Evolutionary conservation across 2,113 vertebrate species (phyloP), one percentile per base, ranked within the genome.

Genomic region (Colistium nudipinnis): DNA sequence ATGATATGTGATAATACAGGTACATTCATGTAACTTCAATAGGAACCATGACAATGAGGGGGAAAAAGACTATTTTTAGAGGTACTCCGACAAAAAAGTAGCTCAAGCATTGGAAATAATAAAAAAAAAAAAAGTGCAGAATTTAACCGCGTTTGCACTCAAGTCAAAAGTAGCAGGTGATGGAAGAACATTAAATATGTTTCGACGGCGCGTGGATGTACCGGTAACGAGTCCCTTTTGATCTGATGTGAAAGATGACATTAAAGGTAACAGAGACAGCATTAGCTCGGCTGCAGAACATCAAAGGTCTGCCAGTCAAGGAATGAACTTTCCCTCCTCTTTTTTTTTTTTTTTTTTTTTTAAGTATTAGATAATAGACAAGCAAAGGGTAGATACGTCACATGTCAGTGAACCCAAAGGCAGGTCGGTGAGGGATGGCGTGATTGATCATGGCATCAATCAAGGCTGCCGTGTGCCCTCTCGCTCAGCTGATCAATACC

Each of bases 381-480:
- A 72, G 62, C 43, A 66, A 82, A 72, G 49, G 56, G 38, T 47
- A 74, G 17, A 61, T 33, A 30, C 4, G 6, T 63, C 66, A 76
- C 62, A 52, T 61, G 24, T 33, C 70, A 69, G 59, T 62, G 71
- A 82, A 31, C 36, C n/a, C 43, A 28, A 16, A 52, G 51, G 43
- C 45, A 60, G 47, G 60, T n/a, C 36, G 49, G 25, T 14, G 47
- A 67, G 31, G 6, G 44, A 70, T 55, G 30, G 51, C 44, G 54
- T 55, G 61, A 70, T 74, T 74, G 66, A 76, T 65, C 54, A 63
- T 45, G 27, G 38, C 47, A 63, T 78, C 30, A 38, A 59, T 72
- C 48, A 54, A 61, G 63, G 65, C 36, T 69, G 45, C 41, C 33
- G 45, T 60, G 56, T 64, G 25, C 47, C 63, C 25, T 51, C 24